A percentile compares a stretch with the other conserved stretches of the same genome.
phyloP scores from a whole-genome alignment of 2,113 vertebrate genomes.

The Syngnathoides biaculeatus region DNA sequence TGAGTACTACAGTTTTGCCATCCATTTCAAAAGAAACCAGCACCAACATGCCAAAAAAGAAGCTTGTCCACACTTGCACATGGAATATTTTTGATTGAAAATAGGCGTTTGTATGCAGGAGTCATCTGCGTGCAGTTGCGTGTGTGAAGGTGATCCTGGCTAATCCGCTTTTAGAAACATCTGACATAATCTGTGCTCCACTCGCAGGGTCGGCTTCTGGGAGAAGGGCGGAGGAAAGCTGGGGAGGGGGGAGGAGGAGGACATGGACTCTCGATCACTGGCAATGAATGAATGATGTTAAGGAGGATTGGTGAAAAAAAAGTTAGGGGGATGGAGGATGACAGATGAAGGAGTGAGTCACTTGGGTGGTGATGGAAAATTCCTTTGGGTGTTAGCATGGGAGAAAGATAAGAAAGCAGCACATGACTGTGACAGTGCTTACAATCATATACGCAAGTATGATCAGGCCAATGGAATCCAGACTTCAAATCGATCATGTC shows the following conservation, averaged over 20 bases:
- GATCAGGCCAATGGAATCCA: not conserved
- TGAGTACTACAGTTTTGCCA: not conserved
- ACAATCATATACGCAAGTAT: too few species aligned
- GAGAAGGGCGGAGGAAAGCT: constrained; percentile 11
- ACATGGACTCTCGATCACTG: constrained; percentile 18
- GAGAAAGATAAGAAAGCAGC: not conserved
- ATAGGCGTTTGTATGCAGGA: constrained; percentile 17
- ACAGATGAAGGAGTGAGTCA: constrained; percentile 23
- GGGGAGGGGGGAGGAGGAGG: constrained; percentile 6
- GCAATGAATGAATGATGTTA: constrained; percentile 32
- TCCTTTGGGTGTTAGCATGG: constrained; percentile 38
- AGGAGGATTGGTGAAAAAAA: constrained; percentile 25
- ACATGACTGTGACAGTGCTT: not conserved
- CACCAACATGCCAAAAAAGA: not conserved
- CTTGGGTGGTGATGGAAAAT: constrained; percentile 45
- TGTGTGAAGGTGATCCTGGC: constrained; percentile 64
- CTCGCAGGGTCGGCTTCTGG: constrained; percentile 41
- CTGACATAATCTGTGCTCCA: constrained; percentile 67
- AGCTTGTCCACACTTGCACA: not conserved
- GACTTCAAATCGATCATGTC: not conserved
- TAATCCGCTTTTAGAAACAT: constrained; percentile 70
- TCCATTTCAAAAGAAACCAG: not conserved
- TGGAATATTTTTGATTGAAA: constrained; percentile 14
- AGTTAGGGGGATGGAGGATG: constrained; percentile 10
- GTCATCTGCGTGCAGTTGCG: constrained; percentile 1